Conservation (phyloP, 92 coral and sea anemone genomes). For the Zoanthus sociatus region DNA sequence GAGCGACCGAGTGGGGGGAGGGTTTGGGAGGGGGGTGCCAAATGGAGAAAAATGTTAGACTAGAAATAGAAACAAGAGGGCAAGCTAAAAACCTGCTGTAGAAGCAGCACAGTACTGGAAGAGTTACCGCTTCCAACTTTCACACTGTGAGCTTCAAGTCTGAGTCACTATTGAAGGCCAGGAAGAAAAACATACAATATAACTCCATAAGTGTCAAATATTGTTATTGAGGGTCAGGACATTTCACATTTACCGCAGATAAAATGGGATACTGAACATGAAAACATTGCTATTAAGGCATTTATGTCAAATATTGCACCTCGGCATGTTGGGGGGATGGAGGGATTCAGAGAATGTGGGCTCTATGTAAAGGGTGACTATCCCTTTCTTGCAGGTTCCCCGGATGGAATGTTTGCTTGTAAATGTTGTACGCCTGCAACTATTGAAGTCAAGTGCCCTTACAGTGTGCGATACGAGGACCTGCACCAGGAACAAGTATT, state of each 20-base stretch:
- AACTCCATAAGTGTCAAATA: conserved; percentile 43
- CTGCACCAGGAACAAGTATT: not conserved
- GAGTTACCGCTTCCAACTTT: too few relatives aligned
- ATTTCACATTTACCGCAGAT: conserved; percentile 59
- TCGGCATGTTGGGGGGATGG: conserved; percentile 64
- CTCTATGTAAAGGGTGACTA: conserved; percentile 52
- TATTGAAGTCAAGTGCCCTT: conserved; percentile 51
- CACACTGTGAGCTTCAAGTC: too few relatives aligned
- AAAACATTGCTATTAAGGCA: conserved; percentile 54
- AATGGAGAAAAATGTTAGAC: too few relatives aligned
- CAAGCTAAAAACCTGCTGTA: too few relatives aligned
- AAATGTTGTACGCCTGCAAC: conserved; percentile 44
- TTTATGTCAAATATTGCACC: conserved; percentile 58
- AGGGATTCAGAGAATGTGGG: conserved; percentile 68
- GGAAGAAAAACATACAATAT: conserved; percentile 20
- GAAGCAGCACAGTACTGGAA: too few relatives aligned
- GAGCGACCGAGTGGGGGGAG: too few relatives aligned
- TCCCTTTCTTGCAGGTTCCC: conserved; percentile 73
- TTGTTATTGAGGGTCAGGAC: conserved; percentile 28
- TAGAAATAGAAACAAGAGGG: too few relatives aligned
- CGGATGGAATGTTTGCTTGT: conserved; percentile 64
- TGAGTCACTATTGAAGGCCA: too few relatives aligned
- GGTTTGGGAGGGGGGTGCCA: too few relatives aligned
- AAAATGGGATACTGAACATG: conserved; percentile 8
- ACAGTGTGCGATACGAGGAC: not conserved